A percentile compares a stretch with the other conserved stretches of the same genome.
Evolutionary conservation across 2,888 invertebrate species (phyloP).

Genomic region (Melinaea marsaeus): DNA sequence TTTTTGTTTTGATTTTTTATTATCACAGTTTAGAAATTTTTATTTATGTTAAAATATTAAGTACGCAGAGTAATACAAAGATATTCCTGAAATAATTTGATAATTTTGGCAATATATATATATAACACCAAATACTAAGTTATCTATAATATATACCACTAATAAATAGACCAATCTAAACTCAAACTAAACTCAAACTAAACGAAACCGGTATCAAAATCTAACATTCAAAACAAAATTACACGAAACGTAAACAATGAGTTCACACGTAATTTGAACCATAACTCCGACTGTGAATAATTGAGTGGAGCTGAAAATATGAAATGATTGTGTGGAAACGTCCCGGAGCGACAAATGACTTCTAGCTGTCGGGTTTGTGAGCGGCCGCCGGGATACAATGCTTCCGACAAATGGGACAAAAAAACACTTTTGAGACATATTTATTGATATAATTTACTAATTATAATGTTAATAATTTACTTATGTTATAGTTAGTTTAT

Average conservation of each 20-base stretch:
- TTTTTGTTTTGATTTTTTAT: conserved; percentile 9
- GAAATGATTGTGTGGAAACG: conserved; percentile 63
- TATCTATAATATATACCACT: too few relatives aligned
- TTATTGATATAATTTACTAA: too few relatives aligned
- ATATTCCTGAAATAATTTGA: too few relatives aligned
- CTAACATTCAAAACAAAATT: conserved; percentile 62
- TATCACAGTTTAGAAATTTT: not conserved
- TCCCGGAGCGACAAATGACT: conserved; percentile 46
- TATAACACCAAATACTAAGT: too few relatives aligned
- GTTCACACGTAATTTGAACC: conserved; percentile 72
- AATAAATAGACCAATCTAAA: too few relatives aligned
- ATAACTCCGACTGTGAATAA: conserved; percentile 72
- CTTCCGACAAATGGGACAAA: not conserved
- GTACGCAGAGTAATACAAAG: too few relatives aligned
- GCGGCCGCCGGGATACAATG: conserved; percentile 15
- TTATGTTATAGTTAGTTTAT: too few relatives aligned
- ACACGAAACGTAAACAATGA: conserved; percentile 62
- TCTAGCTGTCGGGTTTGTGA: conserved; percentile 38
- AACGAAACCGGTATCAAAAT: conserved; percentile 59
- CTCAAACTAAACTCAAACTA: conserved; percentile 31
- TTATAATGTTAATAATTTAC: too few relatives aligned
- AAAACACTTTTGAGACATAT: too few relatives aligned
- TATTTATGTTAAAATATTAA: too few relatives aligned
- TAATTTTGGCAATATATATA: too few relatives aligned
- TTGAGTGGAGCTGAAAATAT: conserved; percentile 71